phyloP scores from a whole-genome alignment of 2,113 vertebrate species.

The Greenwoodochromis staneri region DNA sequence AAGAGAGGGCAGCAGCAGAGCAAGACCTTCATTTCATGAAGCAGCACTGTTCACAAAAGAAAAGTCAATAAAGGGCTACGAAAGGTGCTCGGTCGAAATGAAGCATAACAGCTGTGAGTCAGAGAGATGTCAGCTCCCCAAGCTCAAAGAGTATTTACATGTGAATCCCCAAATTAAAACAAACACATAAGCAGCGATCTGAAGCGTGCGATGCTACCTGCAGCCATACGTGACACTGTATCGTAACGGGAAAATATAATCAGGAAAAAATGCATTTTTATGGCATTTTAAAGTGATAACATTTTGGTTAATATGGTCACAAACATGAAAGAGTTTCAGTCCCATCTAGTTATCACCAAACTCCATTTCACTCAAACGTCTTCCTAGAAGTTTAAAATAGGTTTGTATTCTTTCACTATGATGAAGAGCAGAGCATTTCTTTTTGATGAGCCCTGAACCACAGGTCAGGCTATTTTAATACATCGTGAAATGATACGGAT shows the following conservation, averaged over 20 bases:
- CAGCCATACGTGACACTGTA: background rate
- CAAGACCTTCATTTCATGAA: background rate
- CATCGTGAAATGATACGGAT: background rate
- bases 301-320: background rate
- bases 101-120: background rate
- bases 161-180: background rate
- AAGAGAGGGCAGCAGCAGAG: background rate
- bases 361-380: background rate
- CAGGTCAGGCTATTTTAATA: background rate
- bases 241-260: background rate
- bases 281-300: background rate
- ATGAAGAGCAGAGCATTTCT: background rate
- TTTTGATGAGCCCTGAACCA: background rate
- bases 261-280: background rate
- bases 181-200: background rate
- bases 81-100: background rate
- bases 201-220: fast-evolving
- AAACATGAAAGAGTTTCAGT: background rate
- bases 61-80: background rate
- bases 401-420: background rate
- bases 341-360: background rate
- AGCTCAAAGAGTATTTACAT: background rate
- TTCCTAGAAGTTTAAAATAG: background rate
- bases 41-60: background rate
- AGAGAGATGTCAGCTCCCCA: background rate